Conservation (phyloP, 2,888 invertebrate genomes). For the Agriopis leucophaearia region DNA sequence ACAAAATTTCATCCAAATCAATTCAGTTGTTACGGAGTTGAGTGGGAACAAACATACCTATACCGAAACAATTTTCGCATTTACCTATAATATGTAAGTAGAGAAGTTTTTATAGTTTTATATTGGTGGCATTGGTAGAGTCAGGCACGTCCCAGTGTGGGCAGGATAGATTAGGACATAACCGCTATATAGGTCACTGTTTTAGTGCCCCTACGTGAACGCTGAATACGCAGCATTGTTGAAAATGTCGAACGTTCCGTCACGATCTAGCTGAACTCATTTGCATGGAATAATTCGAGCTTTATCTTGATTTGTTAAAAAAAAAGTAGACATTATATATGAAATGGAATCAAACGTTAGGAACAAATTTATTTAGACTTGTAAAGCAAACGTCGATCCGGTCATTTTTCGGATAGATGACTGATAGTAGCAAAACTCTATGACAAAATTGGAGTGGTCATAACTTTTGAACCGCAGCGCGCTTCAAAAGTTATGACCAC, state of each 20-base stretch:
- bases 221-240: constrained; percentile 8
- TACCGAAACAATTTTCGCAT: not conserved
- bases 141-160: constrained; percentile 62
- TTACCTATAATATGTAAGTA: not conserved
- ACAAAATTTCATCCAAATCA: too few relatives aligned
- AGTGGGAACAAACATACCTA: too few relatives aligned
- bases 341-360: too few relatives aligned
- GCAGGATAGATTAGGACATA: constrained; percentile 64
- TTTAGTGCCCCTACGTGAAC: constrained; percentile 54
- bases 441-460: too few relatives aligned
- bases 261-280: not conserved
- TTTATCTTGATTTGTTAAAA: not conserved
- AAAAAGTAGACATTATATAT: not conserved
- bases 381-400: too few relatives aligned
- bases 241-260: constrained; percentile 6
- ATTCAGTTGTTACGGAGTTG: too few relatives aligned
- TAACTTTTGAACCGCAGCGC: too few relatives aligned
- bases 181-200: constrained; percentile 62
- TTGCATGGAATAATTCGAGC: not conserved
- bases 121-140: constrained; percentile 20
- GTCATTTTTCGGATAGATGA: too few relatives aligned
- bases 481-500: too few relatives aligned
- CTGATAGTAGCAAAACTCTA: too few relatives aligned
- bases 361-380: too few relatives aligned
- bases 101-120: not conserved